Conservation (phyloP, 2,113 vertebrate genomes). For the Alectura lathami region DNA sequence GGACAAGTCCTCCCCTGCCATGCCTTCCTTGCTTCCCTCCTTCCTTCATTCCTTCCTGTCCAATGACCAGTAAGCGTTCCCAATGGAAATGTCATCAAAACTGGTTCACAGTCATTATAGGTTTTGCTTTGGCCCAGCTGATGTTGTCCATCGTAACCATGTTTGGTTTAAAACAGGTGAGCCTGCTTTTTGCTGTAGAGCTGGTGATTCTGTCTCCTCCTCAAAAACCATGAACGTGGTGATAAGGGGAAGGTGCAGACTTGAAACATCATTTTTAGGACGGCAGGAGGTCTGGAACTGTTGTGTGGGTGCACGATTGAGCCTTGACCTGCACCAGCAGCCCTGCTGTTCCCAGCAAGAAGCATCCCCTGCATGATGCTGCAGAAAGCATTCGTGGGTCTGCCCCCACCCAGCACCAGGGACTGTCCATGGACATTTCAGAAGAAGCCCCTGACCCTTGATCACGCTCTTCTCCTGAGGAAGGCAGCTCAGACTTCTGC, state of each 20-base stretch:
- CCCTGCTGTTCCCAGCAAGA: background rate
- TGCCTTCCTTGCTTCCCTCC: background rate
- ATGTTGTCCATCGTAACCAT: background rate
- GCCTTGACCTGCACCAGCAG: background rate
- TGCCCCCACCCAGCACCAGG: background rate
- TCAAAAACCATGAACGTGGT: fast-evolving
- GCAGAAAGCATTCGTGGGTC: background rate
- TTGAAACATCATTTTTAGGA: background rate
- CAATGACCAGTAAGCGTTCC: background rate
- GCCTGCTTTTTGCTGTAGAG: background rate
- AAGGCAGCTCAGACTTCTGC: background rate
- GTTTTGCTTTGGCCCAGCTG: background rate
- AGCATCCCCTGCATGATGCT: background rate
- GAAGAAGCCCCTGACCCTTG: background rate
- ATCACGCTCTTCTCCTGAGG: background rate
- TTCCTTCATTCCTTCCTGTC: background rate
- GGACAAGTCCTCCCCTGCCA: background rate
- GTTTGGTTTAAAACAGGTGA: background rate
- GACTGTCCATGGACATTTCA: fast-evolving
- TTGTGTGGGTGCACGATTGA: background rate
- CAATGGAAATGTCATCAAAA: background rate
- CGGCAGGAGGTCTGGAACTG: background rate
- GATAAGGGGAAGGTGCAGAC: background rate
- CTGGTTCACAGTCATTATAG: background rate
- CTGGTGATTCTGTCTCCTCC: background rate